Base-by-base conservation (phyloP, 2,113 vertebrate genomes). In the Burhinus oedicnemus region DNA sequence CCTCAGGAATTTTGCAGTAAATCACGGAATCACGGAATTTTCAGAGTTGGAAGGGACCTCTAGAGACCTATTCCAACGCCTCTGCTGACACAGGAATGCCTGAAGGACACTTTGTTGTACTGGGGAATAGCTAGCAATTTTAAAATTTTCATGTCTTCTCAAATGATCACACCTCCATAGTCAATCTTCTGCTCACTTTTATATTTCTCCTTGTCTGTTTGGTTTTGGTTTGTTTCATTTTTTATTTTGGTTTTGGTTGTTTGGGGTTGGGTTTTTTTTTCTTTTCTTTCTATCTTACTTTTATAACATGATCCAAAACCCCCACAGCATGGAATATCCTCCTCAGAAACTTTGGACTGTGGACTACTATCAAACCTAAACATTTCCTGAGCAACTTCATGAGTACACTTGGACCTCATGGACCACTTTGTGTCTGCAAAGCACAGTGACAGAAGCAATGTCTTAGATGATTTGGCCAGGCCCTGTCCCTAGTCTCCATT, bases 61-160 rank as follows among this genome's bases (percentile, higher is more conserved):
- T n/a, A n/a, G n/a, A n/a, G n/a, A n/a, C n/a, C n/a, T n/a, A n/a
- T n/a, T n/a, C n/a, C n/a, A n/a, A n/a, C n/a, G n/a, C n/a, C n/a
- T n/a, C n/a, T n/a, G n/a, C n/a, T n/a, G n/a, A n/a, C n/a, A n/a
- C n/a, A n/a, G n/a, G n/a, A n/a, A n/a, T n/a, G n/a, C n/a, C n/a
- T n/a, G 55, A 29, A 77, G 49, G 38, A 92, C 65, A 80, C 40
- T 89, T 74, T 90, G 29, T n/a, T 97, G 40, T 83, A 54, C 21
- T 87, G 52, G 71, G 80, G 65, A 96, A 87, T 96, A 72, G 65
- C 38, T 51, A 87, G 47, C 38, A 77, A 66, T n/a, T 87, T 91
- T 97, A 91, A 38, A 91, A 97, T 97, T 96, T 94, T 95, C 65
- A 84, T 54, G 64, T 97, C 61, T 81, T 87, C 34, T 86, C 26